Conservation (phyloP, 2,888 invertebrate genomes). For the Dryadula phaetusa region DNA sequence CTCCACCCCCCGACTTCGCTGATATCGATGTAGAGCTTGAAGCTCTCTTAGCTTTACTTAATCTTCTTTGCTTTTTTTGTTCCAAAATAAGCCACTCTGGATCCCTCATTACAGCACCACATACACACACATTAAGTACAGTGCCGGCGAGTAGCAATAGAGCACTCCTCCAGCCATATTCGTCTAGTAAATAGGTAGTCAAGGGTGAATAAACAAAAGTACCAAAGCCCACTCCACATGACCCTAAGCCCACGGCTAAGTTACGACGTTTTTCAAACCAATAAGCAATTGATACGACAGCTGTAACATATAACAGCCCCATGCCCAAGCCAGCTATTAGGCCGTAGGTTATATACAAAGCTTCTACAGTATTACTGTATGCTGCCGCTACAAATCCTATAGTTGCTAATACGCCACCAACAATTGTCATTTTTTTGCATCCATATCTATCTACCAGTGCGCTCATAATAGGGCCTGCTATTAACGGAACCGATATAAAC, state of each 20-base stretch:
- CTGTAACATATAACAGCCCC: slow-evolving; percentile 93
- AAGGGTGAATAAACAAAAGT: slow-evolving; percentile 95
- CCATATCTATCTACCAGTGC: slow-evolving; percentile 94
- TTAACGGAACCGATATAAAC: slow-evolving; percentile 94
- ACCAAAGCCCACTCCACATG: slow-evolving; percentile 95
- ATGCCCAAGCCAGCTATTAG: slow-evolving; percentile 93
- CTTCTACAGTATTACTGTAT: slow-evolving; percentile 88
- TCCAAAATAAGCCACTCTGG: slow-evolving; percentile 91
- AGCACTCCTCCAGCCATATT: slow-evolving; percentile 93
- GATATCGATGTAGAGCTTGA: slow-evolving; percentile 83
- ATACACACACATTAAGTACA: slow-evolving; percentile 93
- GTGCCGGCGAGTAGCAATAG: slow-evolving; percentile 91
- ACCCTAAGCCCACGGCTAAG: slow-evolving; percentile 93
- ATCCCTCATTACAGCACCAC: slow-evolving; percentile 94
- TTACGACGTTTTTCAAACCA: slow-evolving; percentile 96
- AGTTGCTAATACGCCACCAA: slow-evolving; percentile 89
- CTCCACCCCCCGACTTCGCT: slow-evolving; percentile 73
- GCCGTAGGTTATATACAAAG: slow-evolving; percentile 93
- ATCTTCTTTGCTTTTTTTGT: slow-evolving; percentile 84
- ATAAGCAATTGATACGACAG: slow-evolving; percentile 95
- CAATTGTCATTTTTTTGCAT: slow-evolving; percentile 89
- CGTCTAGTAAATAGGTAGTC: slow-evolving; percentile 89
- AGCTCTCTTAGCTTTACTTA: slow-evolving; percentile 80
- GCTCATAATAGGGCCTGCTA: slow-evolving; percentile 93
- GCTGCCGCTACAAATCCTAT: slow-evolving; percentile 91